Conservation (phyloP, 2,797 vertebrate genomes). For the Aulostomus chinensis region DNA sequence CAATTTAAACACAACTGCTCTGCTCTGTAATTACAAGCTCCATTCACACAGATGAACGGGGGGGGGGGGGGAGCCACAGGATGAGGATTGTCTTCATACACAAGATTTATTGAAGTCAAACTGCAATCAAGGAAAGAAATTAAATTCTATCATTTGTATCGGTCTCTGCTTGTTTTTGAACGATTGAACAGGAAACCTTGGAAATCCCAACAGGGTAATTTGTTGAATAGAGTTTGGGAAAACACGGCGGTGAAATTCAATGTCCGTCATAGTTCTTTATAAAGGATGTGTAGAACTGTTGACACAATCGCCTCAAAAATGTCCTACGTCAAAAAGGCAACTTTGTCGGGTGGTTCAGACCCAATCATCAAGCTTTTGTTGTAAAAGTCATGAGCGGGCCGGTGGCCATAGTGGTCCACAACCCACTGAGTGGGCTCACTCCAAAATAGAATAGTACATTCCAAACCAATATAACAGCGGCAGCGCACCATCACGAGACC, state of each 20-base stretch:
- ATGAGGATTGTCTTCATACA: constrained; percentile 53
- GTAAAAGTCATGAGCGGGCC: constrained; percentile 74
- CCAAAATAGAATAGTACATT: constrained; percentile 85
- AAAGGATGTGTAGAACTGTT: constrained; percentile 69
- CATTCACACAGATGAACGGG: constrained; percentile 58
- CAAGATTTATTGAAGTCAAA: constrained; percentile 29
- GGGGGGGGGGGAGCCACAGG: no score
- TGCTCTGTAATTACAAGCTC: constrained; percentile 74
- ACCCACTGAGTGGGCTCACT: constrained; percentile 72
- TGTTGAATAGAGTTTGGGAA: constrained; percentile 63
- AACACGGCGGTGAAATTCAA: constrained; percentile 66
- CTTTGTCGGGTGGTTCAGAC: constrained; percentile 33
- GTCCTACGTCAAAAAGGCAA: constrained; percentile 63
- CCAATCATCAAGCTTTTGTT: constrained; percentile 56
- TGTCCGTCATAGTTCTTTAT: constrained; percentile 58
- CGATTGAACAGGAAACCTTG: constrained; percentile 46
- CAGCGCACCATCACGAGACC: constrained; percentile 81
- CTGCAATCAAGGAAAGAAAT: constrained; percentile 44
- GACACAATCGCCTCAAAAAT: constrained; percentile 80
- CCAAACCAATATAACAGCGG: constrained; percentile 84
- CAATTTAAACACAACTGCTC: constrained; percentile 71
- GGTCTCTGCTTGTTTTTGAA: constrained; percentile 23
- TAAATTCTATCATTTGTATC: constrained; percentile 48
- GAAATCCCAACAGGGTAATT: constrained; percentile 67
- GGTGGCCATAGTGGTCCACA: constrained; percentile 72